These are phyloP conservation scores for Acanthosepion pharaonis DNA, from an alignment of 2,888 invertebrate genomes.

Conservation along the genomic window DNA sequence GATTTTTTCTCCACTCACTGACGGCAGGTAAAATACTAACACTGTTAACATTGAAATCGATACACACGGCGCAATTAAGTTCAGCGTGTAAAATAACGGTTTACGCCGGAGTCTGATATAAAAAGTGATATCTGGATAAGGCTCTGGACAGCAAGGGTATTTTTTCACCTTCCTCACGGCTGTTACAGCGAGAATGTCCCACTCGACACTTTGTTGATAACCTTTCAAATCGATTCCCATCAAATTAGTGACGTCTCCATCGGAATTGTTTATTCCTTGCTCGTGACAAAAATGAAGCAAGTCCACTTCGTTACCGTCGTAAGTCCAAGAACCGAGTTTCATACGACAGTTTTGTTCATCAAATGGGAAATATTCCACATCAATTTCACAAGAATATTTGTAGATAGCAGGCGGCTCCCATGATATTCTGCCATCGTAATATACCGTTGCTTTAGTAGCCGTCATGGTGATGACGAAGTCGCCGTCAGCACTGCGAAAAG, in stretches of 20 bases:
- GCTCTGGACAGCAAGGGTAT: slow-evolving; percentile 75
- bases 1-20: slow-evolving; percentile 98
- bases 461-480: slow-evolving; percentile 94
- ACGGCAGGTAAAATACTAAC: slow-evolving; percentile 96
- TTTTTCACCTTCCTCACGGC: slow-evolving; percentile 76
- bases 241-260: slow-evolving; percentile 59
- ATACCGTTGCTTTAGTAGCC: slow-evolving; percentile 96
- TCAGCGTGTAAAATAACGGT: slow-evolving; percentile 95
- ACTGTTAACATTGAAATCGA: slow-evolving; percentile 96
- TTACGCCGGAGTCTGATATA: slow-evolving; percentile 75
- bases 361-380: slow-evolving; percentile 76
- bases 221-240: slow-evolving; percentile 73
- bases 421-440: slow-evolving; percentile 90
- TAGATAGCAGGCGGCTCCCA: slow-evolving; percentile 99
- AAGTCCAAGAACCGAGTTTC: slow-evolving; percentile 92
- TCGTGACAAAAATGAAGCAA: slow-evolving; percentile 62
- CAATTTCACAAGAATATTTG: slow-evolving; percentile 82
- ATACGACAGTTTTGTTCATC: slow-evolving; percentile 92
- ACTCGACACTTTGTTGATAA: slow-evolving; percentile 73
- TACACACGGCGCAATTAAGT: slow-evolving; percentile 95
- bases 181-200: slow-evolving; percentile 79
- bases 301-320: slow-evolving; percentile 72
- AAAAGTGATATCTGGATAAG: slow-evolving; percentile 75
- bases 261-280: slow-evolving; percentile 49
- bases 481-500: slow-evolving; percentile 86